Percentiles rank a stretch among this genome's conserved stretches.
Conservation (phyloP, 1,140 invertebrate species). For the Drosophila tani region DNA sequence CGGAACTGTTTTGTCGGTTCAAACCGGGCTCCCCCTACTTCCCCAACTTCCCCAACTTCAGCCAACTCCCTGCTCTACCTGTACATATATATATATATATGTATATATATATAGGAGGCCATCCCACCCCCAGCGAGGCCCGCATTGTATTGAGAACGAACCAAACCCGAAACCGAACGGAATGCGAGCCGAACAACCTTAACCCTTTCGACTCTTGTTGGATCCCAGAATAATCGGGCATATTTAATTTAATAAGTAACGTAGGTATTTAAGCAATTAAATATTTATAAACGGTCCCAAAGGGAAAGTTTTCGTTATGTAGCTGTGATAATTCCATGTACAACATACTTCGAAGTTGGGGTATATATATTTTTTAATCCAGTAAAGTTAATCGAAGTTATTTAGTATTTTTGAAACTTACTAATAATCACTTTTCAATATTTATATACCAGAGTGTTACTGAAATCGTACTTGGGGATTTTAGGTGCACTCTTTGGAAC, state of each 20-base stretch:
- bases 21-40: not conserved
- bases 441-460: too few species aligned
- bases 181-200: conserved; percentile 17
- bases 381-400: not conserved
- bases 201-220: not conserved
- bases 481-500: too few species aligned
- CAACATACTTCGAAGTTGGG: too few species aligned
- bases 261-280: not conserved
- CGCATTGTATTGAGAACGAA: conserved; percentile 22
- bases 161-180: conserved; percentile 12
- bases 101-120: not conserved
- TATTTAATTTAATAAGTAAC: conserved; percentile 16
- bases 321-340: too few species aligned
- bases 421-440: too few species aligned
- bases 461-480: too few species aligned
- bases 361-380: not conserved
- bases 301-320: not conserved
- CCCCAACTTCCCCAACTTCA: not conserved
- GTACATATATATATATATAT: not conserved
- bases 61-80: not conserved
- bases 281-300: not conserved
- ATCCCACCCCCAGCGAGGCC: conserved; percentile 5
- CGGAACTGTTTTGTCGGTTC: conserved; percentile 60
- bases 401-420: not conserved
- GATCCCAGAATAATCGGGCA: not conserved